Conservation (phyloP, 2,797 vertebrate genomes). For the Apogon hyalosoma region DNA sequence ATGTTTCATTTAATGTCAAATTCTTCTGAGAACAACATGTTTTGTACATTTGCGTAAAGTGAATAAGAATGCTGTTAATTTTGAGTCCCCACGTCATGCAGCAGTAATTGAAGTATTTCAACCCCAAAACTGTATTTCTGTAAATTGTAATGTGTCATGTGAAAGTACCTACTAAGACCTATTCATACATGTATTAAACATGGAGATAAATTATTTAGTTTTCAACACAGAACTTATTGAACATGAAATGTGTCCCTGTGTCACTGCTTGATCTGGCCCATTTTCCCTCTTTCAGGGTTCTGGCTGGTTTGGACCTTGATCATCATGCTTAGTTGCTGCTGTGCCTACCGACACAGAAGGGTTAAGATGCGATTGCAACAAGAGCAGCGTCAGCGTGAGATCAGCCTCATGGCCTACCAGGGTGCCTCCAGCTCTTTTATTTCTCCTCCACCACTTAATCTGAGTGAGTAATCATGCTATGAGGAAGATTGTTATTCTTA, state of each 20-base stretch:
- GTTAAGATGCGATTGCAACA: slow-evolving; percentile 90
- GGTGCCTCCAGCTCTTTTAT: slow-evolving; percentile 87
- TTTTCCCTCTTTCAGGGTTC: slow-evolving; percentile 81
- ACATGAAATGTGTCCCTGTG: neutral
- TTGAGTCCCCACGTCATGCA: too few species aligned
- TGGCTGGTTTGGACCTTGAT: slow-evolving; percentile 91
- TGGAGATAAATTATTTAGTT: too few species aligned
- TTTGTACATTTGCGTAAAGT: too few species aligned
- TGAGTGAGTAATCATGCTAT: slow-evolving; percentile 77
- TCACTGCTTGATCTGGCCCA: neutral
- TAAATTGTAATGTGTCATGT: too few species aligned
- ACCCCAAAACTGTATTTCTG: neutral
- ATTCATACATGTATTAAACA: too few species aligned
- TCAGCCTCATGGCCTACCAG: slow-evolving; percentile 90
- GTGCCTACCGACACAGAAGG: slow-evolving; percentile 87
- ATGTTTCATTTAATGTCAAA: too few species aligned
- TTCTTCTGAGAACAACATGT: too few species aligned
- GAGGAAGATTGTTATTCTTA: neutral
- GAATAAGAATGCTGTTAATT: too few species aligned
- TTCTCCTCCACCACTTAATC: slow-evolving; percentile 83
- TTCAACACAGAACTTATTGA: too few species aligned
- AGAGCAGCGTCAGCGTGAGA: slow-evolving; percentile 88
- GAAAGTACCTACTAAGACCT: too few species aligned
- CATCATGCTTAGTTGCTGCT: slow-evolving; percentile 90
- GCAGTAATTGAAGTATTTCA: too few species aligned